Evolutionary conservation across 64 coral and sea anemone genomes (phyloP), one percentile per base, ranked within the genome.

Genomic region (Montipora foliosa): DNA sequence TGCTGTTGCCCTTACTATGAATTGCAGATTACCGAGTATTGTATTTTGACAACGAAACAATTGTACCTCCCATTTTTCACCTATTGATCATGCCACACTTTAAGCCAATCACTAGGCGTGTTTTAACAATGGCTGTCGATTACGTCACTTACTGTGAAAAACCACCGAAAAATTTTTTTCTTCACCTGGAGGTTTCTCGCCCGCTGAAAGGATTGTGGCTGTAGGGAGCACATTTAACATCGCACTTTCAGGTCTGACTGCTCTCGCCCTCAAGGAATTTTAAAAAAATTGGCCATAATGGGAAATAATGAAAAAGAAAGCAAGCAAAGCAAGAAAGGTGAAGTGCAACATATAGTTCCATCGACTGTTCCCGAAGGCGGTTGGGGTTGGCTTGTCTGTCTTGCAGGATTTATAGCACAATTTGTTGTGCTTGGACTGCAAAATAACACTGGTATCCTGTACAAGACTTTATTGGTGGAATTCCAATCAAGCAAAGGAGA

Each of bases 321-420:
- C 15, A 66, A 44, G 49, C 44, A 88, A 87, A 81, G 67, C 15
- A 75, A 74, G n/a, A 62, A 78, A 19, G 62, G 51, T 76, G 44
- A 81, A 5, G 81, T 88, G 29, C 55, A 67, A 49, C 6, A 6
- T 57, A 72, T 93, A 25, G 58, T 79, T 25, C 83, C 19, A 15
- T 45, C 53, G 52, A 37, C 53, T 10, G 55, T 93, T 12, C 95
- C 95, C 17, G 95, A 96, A 11, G 95, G 95, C 8, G 95, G 95
- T n/a, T 96, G 95, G 95, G 95, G 95, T 2, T 96, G 95, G 95
- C 47, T 93, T 0, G 79, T 96, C 37, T 96, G 95, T 67, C 64
- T 96, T 11, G 95, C 95, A 0, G 95, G 95, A 5, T 96, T 96
- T 58, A 90, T 71, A 7, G 91, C 91, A 19, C 95, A 96, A 20